A percentile compares a stretch with the other conserved stretches of the same genome.
Evolutionary conservation across 2,113 vertebrate genomes (phyloP).

Genomic region (Grantiella picta): DNA sequence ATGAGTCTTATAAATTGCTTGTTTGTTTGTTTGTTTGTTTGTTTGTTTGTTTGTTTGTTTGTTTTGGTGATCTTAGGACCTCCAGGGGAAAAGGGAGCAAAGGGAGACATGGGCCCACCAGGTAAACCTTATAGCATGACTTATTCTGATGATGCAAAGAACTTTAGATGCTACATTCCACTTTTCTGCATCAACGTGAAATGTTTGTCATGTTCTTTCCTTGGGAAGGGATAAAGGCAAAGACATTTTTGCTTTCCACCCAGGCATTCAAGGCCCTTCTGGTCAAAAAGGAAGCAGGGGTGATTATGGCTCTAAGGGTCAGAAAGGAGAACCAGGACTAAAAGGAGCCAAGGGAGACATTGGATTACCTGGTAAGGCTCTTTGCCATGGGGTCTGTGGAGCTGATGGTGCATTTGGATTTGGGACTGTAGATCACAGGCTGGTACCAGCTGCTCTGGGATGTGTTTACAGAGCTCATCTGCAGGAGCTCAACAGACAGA

Average conservation of each 20-base stretch:
- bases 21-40: neutral
- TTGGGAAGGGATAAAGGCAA: neutral
- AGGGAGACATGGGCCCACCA: conserved; percentile 51
- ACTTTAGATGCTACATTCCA: neutral
- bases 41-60: neutral
- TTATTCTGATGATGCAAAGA: neutral
- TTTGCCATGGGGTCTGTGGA: neutral
- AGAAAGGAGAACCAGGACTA: conserved; percentile 23
- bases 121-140: conserved; percentile 45
- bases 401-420: neutral
- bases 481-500: neutral
- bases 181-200: neutral
- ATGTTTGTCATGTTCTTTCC: neutral
- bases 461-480: neutral
- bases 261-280: neutral
- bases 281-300: conserved; percentile 53
- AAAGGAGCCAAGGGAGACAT: conserved; percentile 1
- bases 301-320: neutral
- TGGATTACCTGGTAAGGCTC: neutral
- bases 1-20: neutral
- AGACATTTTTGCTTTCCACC: neutral
- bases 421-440: neutral
- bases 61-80: conserved; percentile 57
- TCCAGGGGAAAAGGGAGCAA: conserved; percentile 66
- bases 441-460: neutral